phyloP scores from a whole-genome alignment of 2,888 invertebrate genomes.

The Philereme transversata region DNA sequence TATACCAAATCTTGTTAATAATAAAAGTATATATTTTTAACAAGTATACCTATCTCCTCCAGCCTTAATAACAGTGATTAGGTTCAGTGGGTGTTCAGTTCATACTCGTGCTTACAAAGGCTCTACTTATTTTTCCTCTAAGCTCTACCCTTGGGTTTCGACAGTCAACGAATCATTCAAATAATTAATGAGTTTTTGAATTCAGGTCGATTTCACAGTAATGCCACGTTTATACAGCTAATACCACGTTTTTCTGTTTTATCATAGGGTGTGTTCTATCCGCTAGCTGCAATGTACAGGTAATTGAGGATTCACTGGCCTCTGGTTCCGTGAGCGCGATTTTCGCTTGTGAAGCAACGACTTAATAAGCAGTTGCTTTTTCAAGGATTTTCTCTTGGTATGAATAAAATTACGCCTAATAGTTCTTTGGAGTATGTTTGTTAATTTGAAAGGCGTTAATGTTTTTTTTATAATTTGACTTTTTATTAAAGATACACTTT shows the following conservation, averaged over 20 bases:
- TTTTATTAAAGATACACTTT: no score
- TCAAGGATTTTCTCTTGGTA: slow-evolving; percentile 3
- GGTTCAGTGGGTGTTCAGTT: not conserved
- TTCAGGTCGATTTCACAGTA: slow-evolving; percentile 61
- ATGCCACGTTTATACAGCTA: slow-evolving; percentile 44
- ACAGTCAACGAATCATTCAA: slow-evolving; percentile 55
- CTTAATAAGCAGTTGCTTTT: not conserved
- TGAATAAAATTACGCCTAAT: not conserved
- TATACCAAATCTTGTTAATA: no score
- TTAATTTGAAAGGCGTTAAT: no score
- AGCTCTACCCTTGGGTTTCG: slow-evolving; percentile 47
- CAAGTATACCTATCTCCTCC: not conserved
- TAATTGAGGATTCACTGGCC: slow-evolving; percentile 29
- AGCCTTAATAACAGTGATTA: not conserved
- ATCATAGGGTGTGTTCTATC: slow-evolving; percentile 30
- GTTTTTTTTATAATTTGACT: no score
- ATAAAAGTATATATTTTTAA: not conserved
- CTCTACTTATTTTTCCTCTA: not conserved
- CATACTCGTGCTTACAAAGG: not conserved
- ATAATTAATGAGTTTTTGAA: slow-evolving; percentile 65
- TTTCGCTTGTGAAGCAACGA: slow-evolving; percentile 13
- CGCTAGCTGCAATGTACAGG: slow-evolving; percentile 36
- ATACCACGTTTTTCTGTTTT: slow-evolving; percentile 10
- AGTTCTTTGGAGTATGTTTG: no score
- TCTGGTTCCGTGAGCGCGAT: slow-evolving; percentile 18